phyloP scores from a whole-genome alignment of 1,140 invertebrate species.

The Araneus ventricosus region DNA sequence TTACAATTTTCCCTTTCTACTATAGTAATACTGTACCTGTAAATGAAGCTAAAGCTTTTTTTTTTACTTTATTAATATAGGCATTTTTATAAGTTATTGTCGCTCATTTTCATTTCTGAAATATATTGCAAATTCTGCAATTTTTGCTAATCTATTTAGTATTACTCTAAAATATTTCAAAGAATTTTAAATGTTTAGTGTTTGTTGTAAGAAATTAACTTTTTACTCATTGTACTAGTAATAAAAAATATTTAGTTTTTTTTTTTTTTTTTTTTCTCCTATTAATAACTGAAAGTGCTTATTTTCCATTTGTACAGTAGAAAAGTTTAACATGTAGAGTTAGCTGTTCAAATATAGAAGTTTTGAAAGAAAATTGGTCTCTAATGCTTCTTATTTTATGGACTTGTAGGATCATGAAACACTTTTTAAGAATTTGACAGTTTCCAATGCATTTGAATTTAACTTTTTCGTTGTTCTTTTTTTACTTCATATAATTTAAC shows the following conservation, averaged over 20 bases:
- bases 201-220: too few species aligned
- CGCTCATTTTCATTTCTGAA: neutral
- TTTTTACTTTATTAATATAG: neutral
- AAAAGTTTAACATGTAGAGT: neutral
- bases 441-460: neutral
- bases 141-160: neutral
- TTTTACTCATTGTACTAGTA: too few species aligned
- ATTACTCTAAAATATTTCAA: neutral
- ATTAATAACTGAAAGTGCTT: too few species aligned
- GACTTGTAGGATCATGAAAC: neutral
- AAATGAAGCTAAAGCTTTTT: neutral
- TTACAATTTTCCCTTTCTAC: conserved; percentile 7
- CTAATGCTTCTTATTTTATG: neutral
- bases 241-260: too few species aligned
- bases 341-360: neutral
- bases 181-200: too few species aligned
- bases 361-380: neutral
- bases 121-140: neutral
- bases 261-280: too few species aligned
- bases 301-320: neutral
- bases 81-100: neutral
- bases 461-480: neutral
- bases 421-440: neutral
- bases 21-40: neutral
- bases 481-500: neutral